These are phyloP conservation scores for Dasyornis broadbenti DNA, from an alignment of 2,113 vertebrate species.

Conservation along the genomic window DNA sequence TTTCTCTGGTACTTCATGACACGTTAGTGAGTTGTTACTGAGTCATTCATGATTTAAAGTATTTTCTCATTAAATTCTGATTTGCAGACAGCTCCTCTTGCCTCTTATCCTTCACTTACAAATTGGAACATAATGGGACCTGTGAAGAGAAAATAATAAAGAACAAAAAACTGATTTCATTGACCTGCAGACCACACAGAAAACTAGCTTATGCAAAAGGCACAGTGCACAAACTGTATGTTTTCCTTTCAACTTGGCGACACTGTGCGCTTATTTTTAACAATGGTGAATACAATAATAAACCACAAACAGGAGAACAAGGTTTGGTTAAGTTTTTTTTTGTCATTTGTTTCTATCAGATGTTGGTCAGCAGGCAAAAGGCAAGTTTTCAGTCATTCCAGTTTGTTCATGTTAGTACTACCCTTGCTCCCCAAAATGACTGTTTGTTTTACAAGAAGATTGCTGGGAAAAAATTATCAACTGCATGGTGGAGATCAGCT, in stretches of 20 bases:
- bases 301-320: neutral
- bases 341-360: neutral
- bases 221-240: neutral
- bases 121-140: neutral
- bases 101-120: neutral
- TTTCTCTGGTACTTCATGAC: neutral
- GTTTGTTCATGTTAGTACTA: neutral
- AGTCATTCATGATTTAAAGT: constrained; percentile 11
- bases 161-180: neutral
- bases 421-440: neutral
- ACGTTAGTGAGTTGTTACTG: neutral
- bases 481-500: neutral
- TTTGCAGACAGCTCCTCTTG: neutral
- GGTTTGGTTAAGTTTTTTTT: neutral
- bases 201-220: neutral
- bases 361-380: neutral
- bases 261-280: neutral
- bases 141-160: neutral
- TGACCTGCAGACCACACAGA: neutral
- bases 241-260: neutral
- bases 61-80: neutral
- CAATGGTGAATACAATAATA: neutral
- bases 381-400: neutral
- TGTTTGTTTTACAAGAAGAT: neutral
- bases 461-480: neutral